Conservation (phyloP, 2,797 vertebrate genomes). For the Macrochelys suwanniensis region DNA sequence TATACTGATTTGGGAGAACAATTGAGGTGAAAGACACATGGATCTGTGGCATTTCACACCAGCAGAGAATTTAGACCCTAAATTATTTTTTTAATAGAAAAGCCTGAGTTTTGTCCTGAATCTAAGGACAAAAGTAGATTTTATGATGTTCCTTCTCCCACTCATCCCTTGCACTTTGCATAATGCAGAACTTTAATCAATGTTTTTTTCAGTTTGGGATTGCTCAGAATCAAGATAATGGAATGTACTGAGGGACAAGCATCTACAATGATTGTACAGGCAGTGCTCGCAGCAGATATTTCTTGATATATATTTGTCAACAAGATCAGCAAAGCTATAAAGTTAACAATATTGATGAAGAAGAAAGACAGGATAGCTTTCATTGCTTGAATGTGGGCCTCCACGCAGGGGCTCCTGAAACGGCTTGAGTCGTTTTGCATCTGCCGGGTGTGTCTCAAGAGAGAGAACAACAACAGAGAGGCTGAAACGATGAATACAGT, state of each 20-base stretch:
- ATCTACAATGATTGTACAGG: fast-evolving
- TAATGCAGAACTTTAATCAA: not conserved
- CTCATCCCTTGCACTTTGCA: not conserved
- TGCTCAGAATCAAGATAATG: constrained; percentile 46
- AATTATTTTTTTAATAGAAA: not conserved
- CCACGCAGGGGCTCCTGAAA: not conserved
- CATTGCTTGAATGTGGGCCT: constrained; percentile 65
- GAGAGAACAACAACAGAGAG: constrained; percentile 63
- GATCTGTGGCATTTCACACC: not conserved
- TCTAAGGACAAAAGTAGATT: not conserved
- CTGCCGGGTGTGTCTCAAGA: constrained; percentile 62
- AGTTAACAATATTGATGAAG: not conserved
- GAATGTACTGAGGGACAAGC: constrained; percentile 20
- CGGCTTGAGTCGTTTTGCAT: constrained; percentile 23
- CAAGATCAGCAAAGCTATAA: not conserved
- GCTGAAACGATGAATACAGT: not conserved
- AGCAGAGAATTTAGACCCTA: not conserved
- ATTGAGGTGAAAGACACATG: not conserved
- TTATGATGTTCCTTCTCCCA: not conserved
- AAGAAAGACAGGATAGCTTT: constrained; percentile 56
- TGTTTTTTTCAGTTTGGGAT: not conserved
- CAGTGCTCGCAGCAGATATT: fast-evolving
- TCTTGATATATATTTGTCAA: fast-evolving
- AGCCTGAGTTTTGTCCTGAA: not conserved
- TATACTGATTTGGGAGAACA: not conserved